These are phyloP conservation scores for Oryzias celebensis DNA, from an alignment of 2,113 vertebrate genomes.

Conservation along the genomic window DNA sequence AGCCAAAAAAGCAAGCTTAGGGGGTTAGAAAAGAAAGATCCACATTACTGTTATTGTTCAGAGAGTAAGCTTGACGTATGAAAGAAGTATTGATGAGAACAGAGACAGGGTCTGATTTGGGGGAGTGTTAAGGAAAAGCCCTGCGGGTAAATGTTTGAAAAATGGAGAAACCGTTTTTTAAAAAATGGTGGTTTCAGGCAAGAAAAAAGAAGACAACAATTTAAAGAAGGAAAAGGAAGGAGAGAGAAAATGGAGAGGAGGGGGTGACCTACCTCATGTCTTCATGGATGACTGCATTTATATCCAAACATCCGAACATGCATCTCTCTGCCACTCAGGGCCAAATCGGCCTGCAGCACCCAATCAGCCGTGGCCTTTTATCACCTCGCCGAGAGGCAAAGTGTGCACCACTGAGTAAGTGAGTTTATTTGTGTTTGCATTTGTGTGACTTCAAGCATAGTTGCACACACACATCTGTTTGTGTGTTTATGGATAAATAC, in stretches of 20 bases:
- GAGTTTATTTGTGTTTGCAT: slow-evolving; percentile 58
- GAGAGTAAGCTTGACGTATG: slow-evolving; percentile 32
- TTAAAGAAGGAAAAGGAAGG: slow-evolving; percentile 27
- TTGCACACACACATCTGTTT: slow-evolving; percentile 32
- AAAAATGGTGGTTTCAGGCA: slow-evolving; percentile 6
- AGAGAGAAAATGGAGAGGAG: slow-evolving; percentile 24
- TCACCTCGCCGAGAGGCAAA: slow-evolving; percentile 64
- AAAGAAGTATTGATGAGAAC: slow-evolving; percentile 44
- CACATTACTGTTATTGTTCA: slow-evolving; percentile 41
- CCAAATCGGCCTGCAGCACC: slow-evolving; percentile 64
- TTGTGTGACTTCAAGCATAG: slow-evolving; percentile 47
- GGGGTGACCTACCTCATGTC: slow-evolving; percentile 66
- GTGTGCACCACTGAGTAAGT: slow-evolving; percentile 45
- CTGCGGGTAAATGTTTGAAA: slow-evolving; percentile 10
- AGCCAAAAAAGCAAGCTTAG: slow-evolving; percentile 33
- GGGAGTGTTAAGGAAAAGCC: slow-evolving; percentile 14
- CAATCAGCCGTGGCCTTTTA: slow-evolving; percentile 76
- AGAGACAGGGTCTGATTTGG: slow-evolving; percentile 31
- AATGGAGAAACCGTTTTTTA: background rate
- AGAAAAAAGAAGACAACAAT: slow-evolving; percentile 10
- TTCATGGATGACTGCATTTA: slow-evolving; percentile 64
- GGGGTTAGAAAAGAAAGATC: slow-evolving; percentile 12
- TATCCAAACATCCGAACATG: slow-evolving; percentile 74
- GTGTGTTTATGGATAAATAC: slow-evolving; percentile 50
- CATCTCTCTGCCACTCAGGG: slow-evolving; percentile 60